These are phyloP conservation scores for Leptodactylus fallax DNA, from an alignment of 2,797 vertebrate genomes.

Conservation along the genomic window DNA sequence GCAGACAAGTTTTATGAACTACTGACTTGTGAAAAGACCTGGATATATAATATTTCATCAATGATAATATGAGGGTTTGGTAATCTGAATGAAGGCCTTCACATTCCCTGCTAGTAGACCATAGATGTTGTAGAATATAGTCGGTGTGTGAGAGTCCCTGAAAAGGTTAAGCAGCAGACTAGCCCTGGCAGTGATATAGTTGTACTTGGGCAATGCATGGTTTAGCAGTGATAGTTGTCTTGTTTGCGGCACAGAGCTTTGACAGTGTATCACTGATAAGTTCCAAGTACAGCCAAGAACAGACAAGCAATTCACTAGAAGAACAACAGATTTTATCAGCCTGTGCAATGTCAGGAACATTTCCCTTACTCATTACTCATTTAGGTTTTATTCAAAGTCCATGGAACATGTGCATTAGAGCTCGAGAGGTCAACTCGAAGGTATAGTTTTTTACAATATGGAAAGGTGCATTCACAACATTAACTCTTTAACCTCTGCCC, in stretches of 20 bases:
- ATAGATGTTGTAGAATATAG: neutral
- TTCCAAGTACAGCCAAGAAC: slow-evolving; percentile 12
- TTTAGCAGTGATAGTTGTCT: slow-evolving; percentile 12
- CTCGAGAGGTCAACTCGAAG: neutral
- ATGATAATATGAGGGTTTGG: too few relatives aligned
- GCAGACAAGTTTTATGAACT: too few relatives aligned
- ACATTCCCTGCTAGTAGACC: too few relatives aligned
- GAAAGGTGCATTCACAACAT: neutral
- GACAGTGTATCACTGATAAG: slow-evolving; percentile 51
- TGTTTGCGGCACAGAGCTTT: slow-evolving; percentile 4
- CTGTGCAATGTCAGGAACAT: slow-evolving; percentile 18
- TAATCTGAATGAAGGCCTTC: too few relatives aligned
- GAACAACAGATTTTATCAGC: slow-evolving; percentile 42
- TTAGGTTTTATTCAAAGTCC: slow-evolving; percentile 19
- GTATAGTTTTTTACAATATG: neutral
- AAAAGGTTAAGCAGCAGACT: neutral
- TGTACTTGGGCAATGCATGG: neutral
- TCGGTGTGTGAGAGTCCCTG: neutral
- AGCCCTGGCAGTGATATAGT: neutral
- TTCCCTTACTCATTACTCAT: slow-evolving; percentile 31
- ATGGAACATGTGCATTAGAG: neutral
- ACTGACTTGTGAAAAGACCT: too few relatives aligned
- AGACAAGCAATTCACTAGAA: slow-evolving; percentile 41
- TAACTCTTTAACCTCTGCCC: neutral
- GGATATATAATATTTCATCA: too few relatives aligned